phyloP scores from a whole-genome alignment of 2,888 invertebrate genomes.

The Melikaiella ostensackeni region DNA sequence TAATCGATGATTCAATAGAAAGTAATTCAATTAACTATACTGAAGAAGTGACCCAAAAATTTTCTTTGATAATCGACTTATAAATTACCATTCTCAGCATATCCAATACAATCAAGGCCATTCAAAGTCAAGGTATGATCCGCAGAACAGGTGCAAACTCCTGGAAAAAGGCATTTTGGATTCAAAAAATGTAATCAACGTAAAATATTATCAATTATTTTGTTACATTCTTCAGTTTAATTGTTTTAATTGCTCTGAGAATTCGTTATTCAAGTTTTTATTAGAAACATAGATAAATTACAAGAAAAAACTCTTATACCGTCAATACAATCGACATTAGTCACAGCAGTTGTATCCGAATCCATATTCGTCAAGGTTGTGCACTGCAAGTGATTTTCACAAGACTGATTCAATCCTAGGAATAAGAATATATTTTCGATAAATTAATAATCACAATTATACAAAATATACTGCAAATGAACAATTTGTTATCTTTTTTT shows the following conservation, averaged over 20 bases:
- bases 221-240: too few relatives aligned
- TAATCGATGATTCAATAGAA: constrained; percentile 6
- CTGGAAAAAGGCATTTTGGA: constrained; percentile 53
- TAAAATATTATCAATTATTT: too few relatives aligned
- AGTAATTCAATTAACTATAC: background rate
- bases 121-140: constrained; percentile 65
- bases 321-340: constrained; percentile 66
- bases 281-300: background rate
- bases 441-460: constrained; percentile 5
- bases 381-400: constrained; percentile 63
- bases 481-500: too few relatives aligned
- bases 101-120: constrained; percentile 52
- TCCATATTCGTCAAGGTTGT: constrained; percentile 64
- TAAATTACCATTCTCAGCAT: constrained; percentile 46
- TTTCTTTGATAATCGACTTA: background rate
- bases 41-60: background rate
- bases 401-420: constrained; percentile 59
- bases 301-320: constrained; percentile 55
- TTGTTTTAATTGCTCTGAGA: too few relatives aligned
- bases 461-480: too few relatives aligned
- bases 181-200: background rate
- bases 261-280: too few relatives aligned
- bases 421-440: constrained; percentile 24
- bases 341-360: constrained; percentile 60
- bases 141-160: constrained; percentile 65